A percentile compares a stretch with the other conserved stretches of the same genome.
Evolutionary conservation across 2,888 invertebrate species (phyloP).

Genomic region (Pocota personata): DNA sequence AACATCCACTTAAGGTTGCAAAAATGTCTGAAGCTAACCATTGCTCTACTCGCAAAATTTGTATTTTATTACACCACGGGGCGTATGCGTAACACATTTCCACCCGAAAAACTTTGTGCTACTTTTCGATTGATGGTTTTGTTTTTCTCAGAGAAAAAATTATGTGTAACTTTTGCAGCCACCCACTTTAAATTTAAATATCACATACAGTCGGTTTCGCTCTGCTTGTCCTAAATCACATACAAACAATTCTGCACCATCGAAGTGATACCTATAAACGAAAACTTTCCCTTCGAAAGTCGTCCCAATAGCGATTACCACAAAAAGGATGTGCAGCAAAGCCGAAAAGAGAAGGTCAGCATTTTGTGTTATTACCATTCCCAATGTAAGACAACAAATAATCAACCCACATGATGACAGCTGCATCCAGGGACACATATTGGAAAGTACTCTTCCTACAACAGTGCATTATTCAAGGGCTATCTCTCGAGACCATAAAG

Average conservation of each 20-base stretch:
- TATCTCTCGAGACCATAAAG: constrained; percentile 34
- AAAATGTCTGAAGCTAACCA: neutral
- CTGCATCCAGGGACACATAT: constrained; percentile 8
- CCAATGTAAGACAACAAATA: constrained; percentile 54
- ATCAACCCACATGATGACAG: constrained; percentile 59
- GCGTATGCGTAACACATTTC: neutral
- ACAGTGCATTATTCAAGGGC: constrained; percentile 18
- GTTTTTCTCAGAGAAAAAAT: neutral
- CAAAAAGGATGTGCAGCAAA: constrained; percentile 60
- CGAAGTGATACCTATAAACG: constrained; percentile 60
- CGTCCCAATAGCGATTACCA: constrained; percentile 30
- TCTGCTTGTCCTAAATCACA: constrained; percentile 69
- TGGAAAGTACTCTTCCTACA: constrained; percentile 20
- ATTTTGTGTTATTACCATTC: constrained; percentile 50
- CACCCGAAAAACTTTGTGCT: neutral
- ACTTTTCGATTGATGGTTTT: neutral
- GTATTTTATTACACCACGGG: neutral
- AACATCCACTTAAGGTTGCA: neutral
- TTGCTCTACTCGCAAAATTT: neutral
- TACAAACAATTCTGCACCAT: constrained; percentile 11
- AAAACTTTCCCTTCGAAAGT: constrained; percentile 73
- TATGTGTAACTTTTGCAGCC: constrained; percentile 5
- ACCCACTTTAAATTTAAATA: constrained; percentile 47
- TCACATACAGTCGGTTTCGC: constrained; percentile 58
- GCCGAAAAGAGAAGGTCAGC: constrained; percentile 54